Base-by-base conservation (phyloP, 1,140 invertebrate species). In the Drosophila arawakana region DNA sequence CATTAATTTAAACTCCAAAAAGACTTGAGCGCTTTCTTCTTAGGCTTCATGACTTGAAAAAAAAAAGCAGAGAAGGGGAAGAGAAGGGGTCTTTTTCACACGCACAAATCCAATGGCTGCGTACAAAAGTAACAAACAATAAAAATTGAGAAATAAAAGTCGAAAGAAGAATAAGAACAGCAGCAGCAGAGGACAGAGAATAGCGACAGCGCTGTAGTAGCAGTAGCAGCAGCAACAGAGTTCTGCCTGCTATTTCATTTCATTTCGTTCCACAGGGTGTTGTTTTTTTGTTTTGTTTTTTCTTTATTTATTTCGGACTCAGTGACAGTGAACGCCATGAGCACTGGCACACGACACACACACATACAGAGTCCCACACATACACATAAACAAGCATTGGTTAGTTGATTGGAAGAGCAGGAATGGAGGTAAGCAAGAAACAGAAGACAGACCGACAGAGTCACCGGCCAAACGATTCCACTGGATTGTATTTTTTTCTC, bases 341-440 rank as follows among this genome's bases (percentile, higher is more conserved):
- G 70, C 81, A 81, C 66, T 85, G 81, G 81, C 81, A 85, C 81
- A 85, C 81, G 82, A 85, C 80, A 78, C 60, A 80, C 63, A 68
- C 60, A 71, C 30, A 41, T 37, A 5, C 25, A 30, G 25, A 30
- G 25, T 30, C 25, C 25, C 25, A 30, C 25, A 30, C 25, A 30
- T 30, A 30, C 25, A 41, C 10, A 58, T 44, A 58, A 39, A 39
- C 25, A 66, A 34, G 54, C 58, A 63, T 55, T n/a, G 34, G 34
- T 47, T 67, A 25, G 63, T 73, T 61, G 50, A 61, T 43, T 57
- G 65, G 10, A 59, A 62, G 49, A 75, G 39, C 21, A 46, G 55
- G 25, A 30, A 30, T 15, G 47, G 47, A 34, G 9, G n/a, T 2
- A 18, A 55, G 25, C 55, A 73, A 73, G 65, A 58, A 69, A 61